Evolutionary conservation across 2,797 vertebrate species (phyloP).

Genomic region (Sardinella longiceps): DNA sequence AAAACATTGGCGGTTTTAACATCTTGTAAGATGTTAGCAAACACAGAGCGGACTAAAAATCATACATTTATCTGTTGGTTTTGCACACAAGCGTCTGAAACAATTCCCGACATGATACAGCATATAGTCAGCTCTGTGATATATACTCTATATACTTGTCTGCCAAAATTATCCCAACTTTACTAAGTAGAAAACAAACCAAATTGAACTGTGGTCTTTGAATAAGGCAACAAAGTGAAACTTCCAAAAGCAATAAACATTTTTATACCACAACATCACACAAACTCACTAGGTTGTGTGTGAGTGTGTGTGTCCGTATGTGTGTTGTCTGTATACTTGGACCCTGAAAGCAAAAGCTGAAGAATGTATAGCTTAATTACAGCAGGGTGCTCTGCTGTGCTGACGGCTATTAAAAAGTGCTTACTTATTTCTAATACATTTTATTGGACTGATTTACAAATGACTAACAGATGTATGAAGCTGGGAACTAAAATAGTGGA

Average conservation of each 20-base stretch:
- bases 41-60: background rate
- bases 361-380: constrained; percentile 45
- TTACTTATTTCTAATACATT: constrained; percentile 48
- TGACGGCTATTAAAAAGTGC: constrained; percentile 45
- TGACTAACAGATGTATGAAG: constrained; percentile 43
- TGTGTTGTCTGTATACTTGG: background rate
- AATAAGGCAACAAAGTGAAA: constrained; percentile 6
- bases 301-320: background rate
- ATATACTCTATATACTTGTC: background rate
- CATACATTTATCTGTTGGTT: background rate
- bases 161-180: background rate
- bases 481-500: constrained; percentile 27
- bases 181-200: constrained; percentile 19
- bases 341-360: constrained; percentile 27
- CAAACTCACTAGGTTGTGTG: background rate
- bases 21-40: background rate
- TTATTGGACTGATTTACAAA: constrained; percentile 51
- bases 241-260: constrained; percentile 21
- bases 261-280: background rate
- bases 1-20: background rate
- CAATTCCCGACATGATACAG: background rate
- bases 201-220: background rate
- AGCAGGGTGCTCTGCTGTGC: constrained; percentile 41
- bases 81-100: background rate
- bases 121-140: background rate